Evolutionary conservation across 2,888 invertebrate species (phyloP).

Genomic region (Esperia sulphurella): DNA sequence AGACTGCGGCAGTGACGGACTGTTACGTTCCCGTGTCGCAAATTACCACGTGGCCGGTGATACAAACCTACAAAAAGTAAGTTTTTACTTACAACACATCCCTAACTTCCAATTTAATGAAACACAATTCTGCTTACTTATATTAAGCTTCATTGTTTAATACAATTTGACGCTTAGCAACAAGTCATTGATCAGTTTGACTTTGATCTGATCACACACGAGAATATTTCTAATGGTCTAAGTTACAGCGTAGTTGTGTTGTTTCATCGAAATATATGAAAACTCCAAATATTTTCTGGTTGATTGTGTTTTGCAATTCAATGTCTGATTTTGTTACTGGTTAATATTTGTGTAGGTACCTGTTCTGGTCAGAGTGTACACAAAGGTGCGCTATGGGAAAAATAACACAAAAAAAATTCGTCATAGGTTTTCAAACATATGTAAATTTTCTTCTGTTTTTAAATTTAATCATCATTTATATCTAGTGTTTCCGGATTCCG

Average conservation of each 20-base stretch:
- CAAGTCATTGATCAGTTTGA: not conserved
- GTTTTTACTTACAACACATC: slow-evolving; percentile 23
- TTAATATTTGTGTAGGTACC: too few species aligned
- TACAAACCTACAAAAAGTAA: slow-evolving; percentile 52
- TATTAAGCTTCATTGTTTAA: not conserved
- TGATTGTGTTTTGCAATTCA: too few species aligned
- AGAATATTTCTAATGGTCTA: not conserved
- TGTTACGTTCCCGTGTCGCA: slow-evolving; percentile 29
- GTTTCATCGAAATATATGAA: too few species aligned
- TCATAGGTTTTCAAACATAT: too few species aligned
- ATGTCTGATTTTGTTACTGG: too few species aligned
- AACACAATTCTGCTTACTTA: not conserved
- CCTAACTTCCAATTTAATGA: not conserved
- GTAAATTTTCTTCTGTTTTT: too few species aligned
- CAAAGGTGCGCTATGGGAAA: too few species aligned
- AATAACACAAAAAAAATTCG: too few species aligned
- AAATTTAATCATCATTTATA: too few species aligned
- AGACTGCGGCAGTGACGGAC: slow-evolving; percentile 59
- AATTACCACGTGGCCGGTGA: slow-evolving; percentile 65
- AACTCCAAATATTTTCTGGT: too few species aligned
- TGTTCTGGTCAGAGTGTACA: too few species aligned
- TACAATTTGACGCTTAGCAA: not conserved
- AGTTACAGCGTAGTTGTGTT: not conserved
- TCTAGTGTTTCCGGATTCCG: too few species aligned
- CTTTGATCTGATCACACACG: not conserved